These are phyloP conservation scores for Caloenas nicobarica DNA, from an alignment of 2,113 vertebrate species.

Conservation along the genomic window DNA sequence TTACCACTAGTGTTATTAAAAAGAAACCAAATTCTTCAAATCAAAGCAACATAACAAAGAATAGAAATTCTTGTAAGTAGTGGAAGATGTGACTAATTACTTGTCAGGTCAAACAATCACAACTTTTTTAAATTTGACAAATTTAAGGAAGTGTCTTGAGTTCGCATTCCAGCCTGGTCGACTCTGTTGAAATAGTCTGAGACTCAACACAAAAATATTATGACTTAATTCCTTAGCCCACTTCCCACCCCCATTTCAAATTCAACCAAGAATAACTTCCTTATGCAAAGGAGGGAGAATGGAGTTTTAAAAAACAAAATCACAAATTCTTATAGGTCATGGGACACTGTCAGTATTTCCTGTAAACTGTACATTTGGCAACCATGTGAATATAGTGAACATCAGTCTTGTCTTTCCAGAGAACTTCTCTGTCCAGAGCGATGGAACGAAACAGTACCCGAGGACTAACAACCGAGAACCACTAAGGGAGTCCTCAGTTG, in stretches of 20 bases:
- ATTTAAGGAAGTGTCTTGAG: background rate
- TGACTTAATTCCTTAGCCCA: background rate
- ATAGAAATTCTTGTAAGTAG: background rate
- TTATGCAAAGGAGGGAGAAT: background rate
- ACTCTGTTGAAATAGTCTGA: background rate
- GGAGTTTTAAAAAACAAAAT: background rate
- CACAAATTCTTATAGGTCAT: background rate
- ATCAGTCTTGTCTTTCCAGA: background rate
- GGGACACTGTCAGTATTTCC: background rate
- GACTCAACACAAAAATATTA: background rate
- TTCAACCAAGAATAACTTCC: background rate
- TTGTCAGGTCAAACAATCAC: background rate
- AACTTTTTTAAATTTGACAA: background rate
- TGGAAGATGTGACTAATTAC: background rate
- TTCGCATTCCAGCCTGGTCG: background rate
- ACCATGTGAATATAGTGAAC: background rate
- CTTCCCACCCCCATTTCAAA: background rate
- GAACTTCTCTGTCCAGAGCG: background rate
- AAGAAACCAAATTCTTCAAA: background rate
- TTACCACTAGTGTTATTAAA: background rate
- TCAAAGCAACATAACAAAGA: background rate
- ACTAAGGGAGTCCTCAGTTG: background rate
- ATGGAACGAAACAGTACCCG: background rate
- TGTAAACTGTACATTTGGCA: background rate
- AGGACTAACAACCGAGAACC: background rate